A percentile compares a stretch with the other conserved stretches of the same genome.
phyloP scores from a whole-genome alignment of 2,113 vertebrate genomes.

The Melospiza melodia region DNA sequence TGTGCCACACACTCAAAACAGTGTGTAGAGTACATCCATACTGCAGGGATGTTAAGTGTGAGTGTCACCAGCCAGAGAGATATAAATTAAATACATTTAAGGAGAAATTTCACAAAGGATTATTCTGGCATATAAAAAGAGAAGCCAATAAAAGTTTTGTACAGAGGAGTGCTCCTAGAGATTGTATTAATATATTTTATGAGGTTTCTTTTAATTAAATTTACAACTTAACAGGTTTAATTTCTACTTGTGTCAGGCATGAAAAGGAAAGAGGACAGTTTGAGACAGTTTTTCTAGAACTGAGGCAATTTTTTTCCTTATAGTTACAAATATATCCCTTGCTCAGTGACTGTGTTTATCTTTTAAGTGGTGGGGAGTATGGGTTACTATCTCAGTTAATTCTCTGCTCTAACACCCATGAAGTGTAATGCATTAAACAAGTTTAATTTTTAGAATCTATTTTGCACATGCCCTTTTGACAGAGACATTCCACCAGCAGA shows the following conservation, averaged over 20 bases:
- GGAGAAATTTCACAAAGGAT: constrained; percentile 16
- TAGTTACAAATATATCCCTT: not conserved
- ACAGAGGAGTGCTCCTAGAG: not conserved
- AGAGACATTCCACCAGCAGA: not conserved
- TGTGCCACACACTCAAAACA: accelerated
- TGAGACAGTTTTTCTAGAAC: not conserved
- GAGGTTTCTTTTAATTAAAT: constrained; percentile 35
- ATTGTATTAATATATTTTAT: constrained; percentile 3
- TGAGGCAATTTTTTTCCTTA: not conserved
- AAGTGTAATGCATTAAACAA: constrained; percentile 11
- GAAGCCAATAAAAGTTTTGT: constrained; percentile 7
- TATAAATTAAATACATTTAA: constrained; percentile 14
- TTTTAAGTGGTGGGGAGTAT: not conserved
- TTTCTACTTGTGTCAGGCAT: not conserved
- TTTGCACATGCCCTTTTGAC: not conserved
- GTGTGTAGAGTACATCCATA: accelerated
- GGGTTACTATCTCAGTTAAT: not conserved
- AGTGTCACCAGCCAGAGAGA: not conserved
- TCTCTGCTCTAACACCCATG: not conserved
- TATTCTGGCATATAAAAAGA: not conserved
- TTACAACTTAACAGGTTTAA: constrained; percentile 13
- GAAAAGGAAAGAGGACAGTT: not conserved
- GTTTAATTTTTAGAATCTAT: constrained; percentile 42
- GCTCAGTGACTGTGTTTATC: not conserved
- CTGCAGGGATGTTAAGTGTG: not conserved